Evolutionary conservation across 2,888 invertebrate genomes (phyloP), one percentile per base, ranked within the genome.

Genomic region (Pemphredon lugubris): DNA sequence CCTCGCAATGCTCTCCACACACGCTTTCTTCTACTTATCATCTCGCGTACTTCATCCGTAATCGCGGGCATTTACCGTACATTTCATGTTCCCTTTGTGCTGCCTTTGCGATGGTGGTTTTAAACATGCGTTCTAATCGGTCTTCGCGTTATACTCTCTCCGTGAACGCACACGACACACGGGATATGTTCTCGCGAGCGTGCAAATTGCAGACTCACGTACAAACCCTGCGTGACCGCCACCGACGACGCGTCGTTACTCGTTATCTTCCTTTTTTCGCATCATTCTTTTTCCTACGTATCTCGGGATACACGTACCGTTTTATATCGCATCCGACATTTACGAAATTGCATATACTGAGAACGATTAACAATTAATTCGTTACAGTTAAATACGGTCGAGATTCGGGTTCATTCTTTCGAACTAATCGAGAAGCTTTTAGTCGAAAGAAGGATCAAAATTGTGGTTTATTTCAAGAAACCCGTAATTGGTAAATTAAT

Each of bases 1-100:
- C 3, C 26, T 3, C n/a, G 34, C 9, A 34, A 34, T n/a, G 34
- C n/a, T 11, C n/a, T n/a, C 4, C n/a, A 34, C n/a, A n/a, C 34
- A 34, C 30, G 30, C 34, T 11, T 34, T 34, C 34, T n/a, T 14
- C 13, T n/a, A 44, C 44, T 44, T 44, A 30, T 30, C 30, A 9
- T 30, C 9, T 26, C 47, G 26, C 23, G 45, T 26, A 51, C 37
- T 51, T 60, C 44, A 51, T 50, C 50, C 45, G 60, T 53, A 53
- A 66, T 60, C 60, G 59, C 60, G 47, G 54, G 51, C 60, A 45
- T 54, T 60, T 60, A 50, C 51, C n/a, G 66, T 51, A 60, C 32
- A 39, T 44, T 39, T 39, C 39, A 32, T 39, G 21, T 30, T 60
- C 45, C 26, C 32, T 16, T 18, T 16, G 18, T 50, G 42, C 39